Base-by-base conservation (phyloP, 1,140 invertebrate species). In the Archivesica marissinica region DNA sequence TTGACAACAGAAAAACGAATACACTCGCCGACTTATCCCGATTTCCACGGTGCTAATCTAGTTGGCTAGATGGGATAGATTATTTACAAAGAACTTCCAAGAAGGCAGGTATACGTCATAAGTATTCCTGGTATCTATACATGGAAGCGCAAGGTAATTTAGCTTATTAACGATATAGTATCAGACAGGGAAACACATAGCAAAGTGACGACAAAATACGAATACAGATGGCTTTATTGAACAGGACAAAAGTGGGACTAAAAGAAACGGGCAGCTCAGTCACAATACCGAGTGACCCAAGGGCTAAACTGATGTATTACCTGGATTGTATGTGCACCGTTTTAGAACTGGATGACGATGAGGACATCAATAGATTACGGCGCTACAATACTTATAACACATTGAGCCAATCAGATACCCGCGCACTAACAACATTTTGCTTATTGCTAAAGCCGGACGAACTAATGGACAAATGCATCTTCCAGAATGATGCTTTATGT, bases 281-380 rank as follows among this genome's bases (percentile, higher is more conserved):
- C 1, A 75, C 74, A 2, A 78, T 90, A 41, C 76, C 87, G n/a
- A 77, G 86, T 28, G 68, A 86, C 39, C 87, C 87, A 0, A 70
- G 56, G 28, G 89, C 87, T 15, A 84, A 85, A 77, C 33, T 90
- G 9, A 90, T 88, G 89, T 88, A 88, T 23, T 90, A 90, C 44
- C 77, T 90, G 25, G 70, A 86, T 35, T 87, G 86, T 66, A 86
- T 90, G n/a, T 87, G 87, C 30, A 87, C 78, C 47, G 85, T 86
- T 25, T 81, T 89, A 33, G 64, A 87, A 28, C 52, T 89, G 28
- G 79, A 88, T 33, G 72, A 82, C 2, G 50, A 85, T 35, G 20
- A 30, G 1, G 76, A 88, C 39, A 59, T 88, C 1, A 75, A 61
- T 25, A 61, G 81, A 35, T 70, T 89, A 20, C 44, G 85, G 39